A percentile compares a stretch with the other conserved stretches of the same genome.
These are phyloP conservation scores for Oegoconia quadripuncta DNA, from an alignment of 2,888 invertebrate species.

Conservation along the genomic window DNA sequence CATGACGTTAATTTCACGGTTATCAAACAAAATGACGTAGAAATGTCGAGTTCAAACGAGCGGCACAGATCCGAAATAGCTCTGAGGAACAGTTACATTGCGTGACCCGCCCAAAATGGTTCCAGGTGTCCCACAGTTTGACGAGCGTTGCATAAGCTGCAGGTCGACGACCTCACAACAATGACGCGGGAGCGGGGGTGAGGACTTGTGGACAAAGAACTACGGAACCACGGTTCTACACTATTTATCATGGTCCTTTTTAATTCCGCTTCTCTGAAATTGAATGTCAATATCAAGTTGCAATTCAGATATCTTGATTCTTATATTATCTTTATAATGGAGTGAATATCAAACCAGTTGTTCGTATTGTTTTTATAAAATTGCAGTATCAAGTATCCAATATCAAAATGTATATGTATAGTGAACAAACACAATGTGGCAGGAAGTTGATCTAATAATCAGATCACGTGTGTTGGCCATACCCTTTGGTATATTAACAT, in stretches of 20 bases:
- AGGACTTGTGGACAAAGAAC: constrained; percentile 44
- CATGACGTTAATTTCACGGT: constrained; percentile 22
- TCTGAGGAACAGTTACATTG: constrained; percentile 31
- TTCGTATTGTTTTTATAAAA: no score
- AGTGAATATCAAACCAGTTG: no score
- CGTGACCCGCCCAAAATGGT: constrained; percentile 31
- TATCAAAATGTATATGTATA: no score
- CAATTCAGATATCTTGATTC: no score
- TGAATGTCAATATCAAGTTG: not conserved
- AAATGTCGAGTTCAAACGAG: not conserved
- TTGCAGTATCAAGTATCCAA: no score
- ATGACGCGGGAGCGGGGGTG: constrained; percentile 34
- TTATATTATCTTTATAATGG: no score
- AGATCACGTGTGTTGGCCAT: constrained; percentile 30
- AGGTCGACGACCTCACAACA: constrained; percentile 57
- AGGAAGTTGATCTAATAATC: constrained; percentile 46
- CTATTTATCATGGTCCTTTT: not conserved
- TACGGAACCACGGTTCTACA: constrained; percentile 16
- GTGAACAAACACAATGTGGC: constrained; percentile 2
- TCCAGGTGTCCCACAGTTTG: constrained; percentile 55
- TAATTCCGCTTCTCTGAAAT: constrained; percentile 7
- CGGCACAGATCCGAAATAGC: constrained; percentile 15
- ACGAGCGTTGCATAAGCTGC: constrained; percentile 45
- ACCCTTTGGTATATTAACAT: constrained; percentile 1
- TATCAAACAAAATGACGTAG: constrained; percentile 7